A percentile compares a stretch with the other conserved stretches of the same genome.
Evolutionary conservation across 2,888 invertebrate genomes (phyloP).

Genomic region (Yponomeuta cagnagella): DNA sequence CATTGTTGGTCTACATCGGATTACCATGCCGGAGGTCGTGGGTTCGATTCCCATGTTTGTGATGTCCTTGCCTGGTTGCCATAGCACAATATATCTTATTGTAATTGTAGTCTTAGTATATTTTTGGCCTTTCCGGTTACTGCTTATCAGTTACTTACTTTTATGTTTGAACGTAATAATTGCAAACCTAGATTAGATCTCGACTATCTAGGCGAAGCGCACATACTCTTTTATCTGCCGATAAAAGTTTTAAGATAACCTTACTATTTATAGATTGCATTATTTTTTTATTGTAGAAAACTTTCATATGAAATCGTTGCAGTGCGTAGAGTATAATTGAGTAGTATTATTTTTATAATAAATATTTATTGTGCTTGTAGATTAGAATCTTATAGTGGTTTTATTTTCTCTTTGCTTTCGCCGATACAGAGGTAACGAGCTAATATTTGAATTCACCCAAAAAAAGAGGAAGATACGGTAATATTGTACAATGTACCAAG

Average conservation of each 20-base stretch:
- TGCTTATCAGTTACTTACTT: too few species aligned
- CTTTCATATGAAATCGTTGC: background rate
- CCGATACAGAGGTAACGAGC: conserved; percentile 68
- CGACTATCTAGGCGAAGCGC: background rate
- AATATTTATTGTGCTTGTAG: conserved; percentile 39
- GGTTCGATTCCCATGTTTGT: too few species aligned
- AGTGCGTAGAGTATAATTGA: conserved; percentile 13
- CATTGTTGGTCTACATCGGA: too few species aligned
- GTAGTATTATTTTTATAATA: conserved; percentile 27
- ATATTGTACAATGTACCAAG: too few species aligned
- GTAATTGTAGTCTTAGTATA: too few species aligned
- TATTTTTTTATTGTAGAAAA: background rate
- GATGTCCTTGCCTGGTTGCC: too few species aligned
- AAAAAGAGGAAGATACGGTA: too few species aligned
- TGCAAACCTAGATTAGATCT: background rate
- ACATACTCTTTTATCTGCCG: background rate
- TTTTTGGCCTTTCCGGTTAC: too few species aligned
- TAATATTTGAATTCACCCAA: background rate
- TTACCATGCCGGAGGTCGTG: too few species aligned
- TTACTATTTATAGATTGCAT: background rate
- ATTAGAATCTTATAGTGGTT: conserved; percentile 3
- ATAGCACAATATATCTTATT: too few species aligned
- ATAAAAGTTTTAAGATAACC: background rate
- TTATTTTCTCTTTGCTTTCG: conserved; percentile 49
- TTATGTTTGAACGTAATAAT: too few species aligned